These are phyloP conservation scores for Littorina saxatilis DNA, from an alignment of 1,140 invertebrate genomes.

Conservation along the genomic window DNA sequence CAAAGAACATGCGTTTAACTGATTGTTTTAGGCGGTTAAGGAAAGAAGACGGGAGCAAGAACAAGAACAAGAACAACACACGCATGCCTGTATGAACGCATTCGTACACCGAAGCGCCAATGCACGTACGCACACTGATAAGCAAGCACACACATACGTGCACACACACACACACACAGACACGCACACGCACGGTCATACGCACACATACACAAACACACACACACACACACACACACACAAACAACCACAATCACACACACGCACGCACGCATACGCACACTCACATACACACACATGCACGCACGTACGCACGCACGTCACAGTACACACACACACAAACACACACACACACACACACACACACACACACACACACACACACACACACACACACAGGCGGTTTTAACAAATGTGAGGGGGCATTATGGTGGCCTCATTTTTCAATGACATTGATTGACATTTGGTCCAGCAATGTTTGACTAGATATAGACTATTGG, in stretches of 20 bases:
- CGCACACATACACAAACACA: not conserved
- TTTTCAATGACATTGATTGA: too few relatives aligned
- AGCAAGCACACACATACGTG: conserved; percentile 2
- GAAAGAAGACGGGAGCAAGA: not conserved
- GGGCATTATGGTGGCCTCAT: not conserved
- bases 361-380: not conserved
- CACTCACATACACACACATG: conserved; percentile 25
- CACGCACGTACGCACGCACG: conserved; percentile 19
- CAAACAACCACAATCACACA: conserved; percentile 4
- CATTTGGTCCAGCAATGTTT: too few relatives aligned
- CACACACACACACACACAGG: not conserved
- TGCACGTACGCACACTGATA: conserved; percentile 24
- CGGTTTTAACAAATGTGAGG: not conserved
- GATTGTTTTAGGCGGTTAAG: not conserved
- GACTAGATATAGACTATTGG: too few relatives aligned
- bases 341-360: not conserved
- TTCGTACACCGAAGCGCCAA: conserved; percentile 30
- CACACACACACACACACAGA: conserved; percentile 20
- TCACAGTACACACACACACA: conserved; percentile 5
- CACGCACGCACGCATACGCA: not conserved
- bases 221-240: conserved; percentile 18
- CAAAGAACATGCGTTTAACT: not conserved
- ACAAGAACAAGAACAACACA: not conserved
- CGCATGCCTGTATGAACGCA: conserved; percentile 21
- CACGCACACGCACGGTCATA: not conserved